Base-by-base conservation (phyloP, 53 echinoderm and acorn worm species). In the Echinometra lucunter region DNA sequence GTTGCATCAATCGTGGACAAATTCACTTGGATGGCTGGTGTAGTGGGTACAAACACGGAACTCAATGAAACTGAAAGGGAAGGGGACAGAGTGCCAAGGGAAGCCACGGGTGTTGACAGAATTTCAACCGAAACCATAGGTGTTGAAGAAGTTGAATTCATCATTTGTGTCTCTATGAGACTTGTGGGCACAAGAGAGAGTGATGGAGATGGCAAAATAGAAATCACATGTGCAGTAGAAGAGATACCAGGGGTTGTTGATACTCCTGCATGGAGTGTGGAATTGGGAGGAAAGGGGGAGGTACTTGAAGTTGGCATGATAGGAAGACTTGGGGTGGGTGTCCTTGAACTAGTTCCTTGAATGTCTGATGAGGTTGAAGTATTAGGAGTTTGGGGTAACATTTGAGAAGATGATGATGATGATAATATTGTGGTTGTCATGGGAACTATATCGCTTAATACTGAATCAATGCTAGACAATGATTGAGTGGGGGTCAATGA, bases 321-420 rank as follows among this genome's bases (percentile, higher is more conserved):
- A 53, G 92, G 92, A 75, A 92, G 47, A 78, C 75, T 92, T 32
- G 74, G 80, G 45, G 91, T 90, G 40, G 66, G 42, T 21, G 38
- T 45, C 4, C 23, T 21, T 66, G 70, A 45, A 91, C 30, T 10
- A 7, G 45, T 27, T 70, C 91, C 91, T 37, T 70, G 40, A 89
- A 2, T n/a, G 85, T 47, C 85, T 38, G 58, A 89, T 60, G 38
- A 89, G 35, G 2, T 18, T 58, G 85, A 30, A 16, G 34, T 89
- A 89, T 40, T 85, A 17, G 89, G 89, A 58, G 89, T 89, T 37
- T 60, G 89, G 89, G 60, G 18, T 2, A 89, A 11, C 58, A 60
- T 21, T 60, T 7, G 18, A 8, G 89, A 58, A 9, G 89, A 89
- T 37, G 37, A 60, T 37, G 88, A 58, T 88, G 88, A 58, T 88